phyloP scores from a whole-genome alignment of 2,113 vertebrate genomes.

The Riparia riparia region DNA sequence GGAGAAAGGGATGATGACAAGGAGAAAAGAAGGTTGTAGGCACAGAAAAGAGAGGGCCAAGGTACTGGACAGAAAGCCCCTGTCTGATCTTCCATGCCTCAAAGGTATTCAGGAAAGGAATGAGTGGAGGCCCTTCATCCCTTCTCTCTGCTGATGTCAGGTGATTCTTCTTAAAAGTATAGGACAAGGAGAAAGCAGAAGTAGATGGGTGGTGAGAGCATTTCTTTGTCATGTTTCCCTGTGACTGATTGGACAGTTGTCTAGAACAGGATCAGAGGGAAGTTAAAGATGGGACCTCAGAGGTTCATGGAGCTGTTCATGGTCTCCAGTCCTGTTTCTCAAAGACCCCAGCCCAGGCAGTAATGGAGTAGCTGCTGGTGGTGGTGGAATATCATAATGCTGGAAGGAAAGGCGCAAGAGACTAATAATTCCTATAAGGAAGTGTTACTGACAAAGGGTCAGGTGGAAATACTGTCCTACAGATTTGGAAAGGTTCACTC shows the following conservation, averaged over 20 bases:
- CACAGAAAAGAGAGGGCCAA: not conserved
- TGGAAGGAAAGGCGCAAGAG: not conserved
- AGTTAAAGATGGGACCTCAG: not conserved
- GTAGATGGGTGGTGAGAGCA: not conserved
- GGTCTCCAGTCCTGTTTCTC: not conserved
- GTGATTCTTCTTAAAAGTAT: not conserved
- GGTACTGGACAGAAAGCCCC: not conserved
- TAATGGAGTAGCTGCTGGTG: not conserved
- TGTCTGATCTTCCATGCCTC: not conserved
- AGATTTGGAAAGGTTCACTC: not conserved
- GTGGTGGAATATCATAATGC: not conserved
- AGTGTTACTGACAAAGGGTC: not conserved
- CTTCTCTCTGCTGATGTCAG: not conserved
- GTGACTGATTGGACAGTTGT: not conserved
- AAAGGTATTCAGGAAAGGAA: not conserved
- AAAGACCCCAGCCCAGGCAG: not conserved
- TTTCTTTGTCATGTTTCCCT: not conserved
- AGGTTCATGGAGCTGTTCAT: not conserved
- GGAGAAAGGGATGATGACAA: not conserved
- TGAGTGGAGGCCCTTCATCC: not conserved
- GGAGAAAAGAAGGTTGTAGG: not conserved
- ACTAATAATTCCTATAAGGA: not conserved
- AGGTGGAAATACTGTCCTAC: not conserved
- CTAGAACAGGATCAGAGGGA: not conserved
- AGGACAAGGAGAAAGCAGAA: not conserved